These are phyloP conservation scores for Bombus pascuorum DNA, from an alignment of 1,140 invertebrate genomes.

Conservation along the genomic window DNA sequence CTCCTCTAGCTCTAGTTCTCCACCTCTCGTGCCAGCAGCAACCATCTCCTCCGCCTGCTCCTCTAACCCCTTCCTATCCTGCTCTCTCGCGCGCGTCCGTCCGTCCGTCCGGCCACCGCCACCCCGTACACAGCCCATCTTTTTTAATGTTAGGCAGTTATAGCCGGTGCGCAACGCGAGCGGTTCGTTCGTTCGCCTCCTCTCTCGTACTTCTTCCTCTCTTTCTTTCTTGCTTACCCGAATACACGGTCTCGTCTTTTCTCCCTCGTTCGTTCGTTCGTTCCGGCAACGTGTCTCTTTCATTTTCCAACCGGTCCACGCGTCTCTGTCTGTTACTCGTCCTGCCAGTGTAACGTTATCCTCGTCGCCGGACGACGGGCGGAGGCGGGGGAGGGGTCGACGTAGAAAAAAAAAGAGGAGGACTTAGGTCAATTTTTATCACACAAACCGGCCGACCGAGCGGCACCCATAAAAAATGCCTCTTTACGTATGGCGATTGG, in stretches of 20 bases:
- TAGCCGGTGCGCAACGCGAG: constrained; percentile 76
- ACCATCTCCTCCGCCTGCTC: constrained; percentile 62
- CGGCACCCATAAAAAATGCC: constrained; percentile 83
- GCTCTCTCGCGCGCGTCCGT: constrained; percentile 61
- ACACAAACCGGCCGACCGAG: constrained; percentile 80
- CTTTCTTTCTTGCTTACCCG: neutral
- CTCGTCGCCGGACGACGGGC: neutral
- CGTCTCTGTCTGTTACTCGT: constrained; percentile 1
- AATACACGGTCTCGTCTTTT: neutral
- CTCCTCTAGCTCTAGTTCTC: constrained; percentile 44
- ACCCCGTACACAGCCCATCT: constrained; percentile 81
- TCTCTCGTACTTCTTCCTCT: neutral
- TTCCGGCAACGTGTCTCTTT: constrained; percentile 24
- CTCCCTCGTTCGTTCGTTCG: neutral
- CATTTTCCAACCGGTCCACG: constrained; percentile 4
- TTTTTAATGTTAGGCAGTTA: constrained; percentile 83
- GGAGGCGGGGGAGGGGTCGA: neutral
- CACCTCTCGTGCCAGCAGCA: constrained; percentile 55
- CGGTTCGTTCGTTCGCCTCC: constrained; percentile 30
- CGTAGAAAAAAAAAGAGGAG: constrained; percentile 74
- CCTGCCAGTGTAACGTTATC: neutral
- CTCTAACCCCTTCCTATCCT: constrained; percentile 61
- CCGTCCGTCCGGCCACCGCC: constrained; percentile 57
- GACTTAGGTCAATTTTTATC: constrained; percentile 83
- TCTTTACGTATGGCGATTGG: constrained; percentile 84